phyloP scores from a whole-genome alignment of 2,888 invertebrate genomes.

The Rhodophaea formosa region DNA sequence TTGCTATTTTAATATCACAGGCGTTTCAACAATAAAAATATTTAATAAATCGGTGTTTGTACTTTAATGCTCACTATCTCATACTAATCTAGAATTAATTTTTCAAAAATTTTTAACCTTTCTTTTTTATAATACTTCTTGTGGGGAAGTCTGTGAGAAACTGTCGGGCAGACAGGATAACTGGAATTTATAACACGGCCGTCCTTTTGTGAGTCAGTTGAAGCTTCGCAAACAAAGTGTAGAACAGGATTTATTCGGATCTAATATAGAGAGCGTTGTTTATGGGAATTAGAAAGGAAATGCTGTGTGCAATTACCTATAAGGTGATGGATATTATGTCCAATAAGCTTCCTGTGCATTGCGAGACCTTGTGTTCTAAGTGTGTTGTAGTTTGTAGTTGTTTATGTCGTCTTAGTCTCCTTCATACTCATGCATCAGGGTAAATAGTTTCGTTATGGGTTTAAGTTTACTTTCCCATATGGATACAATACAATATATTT shows the following conservation, averaged over 20 bases:
- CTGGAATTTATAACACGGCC: constrained; percentile 51
- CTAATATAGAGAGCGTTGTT: constrained; percentile 39
- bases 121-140: background rate
- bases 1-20: constrained; percentile 26
- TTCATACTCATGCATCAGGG: too few relatives aligned
- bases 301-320: constrained; percentile 28
- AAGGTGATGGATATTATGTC: background rate
- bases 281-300: constrained; percentile 41
- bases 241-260: constrained; percentile 48
- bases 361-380: too few relatives aligned
- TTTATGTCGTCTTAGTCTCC: too few relatives aligned
- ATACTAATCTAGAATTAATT: background rate
- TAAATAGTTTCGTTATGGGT: too few relatives aligned
- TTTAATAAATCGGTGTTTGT: background rate
- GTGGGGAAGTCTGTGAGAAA: constrained; percentile 1
- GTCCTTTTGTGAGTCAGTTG: constrained; percentile 35
- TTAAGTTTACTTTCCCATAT: too few relatives aligned
- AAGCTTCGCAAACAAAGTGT: constrained; percentile 37
- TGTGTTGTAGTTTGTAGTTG: too few relatives aligned
- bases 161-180: constrained; percentile 19
- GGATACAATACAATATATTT: too few relatives aligned
- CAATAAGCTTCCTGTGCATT: background rate
- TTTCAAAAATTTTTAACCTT: background rate
- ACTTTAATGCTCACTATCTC: background rate
- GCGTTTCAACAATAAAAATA: constrained; percentile 22